phyloP scores from a whole-genome alignment of 2,797 vertebrate genomes.

The Lepus oiostolus region DNA sequence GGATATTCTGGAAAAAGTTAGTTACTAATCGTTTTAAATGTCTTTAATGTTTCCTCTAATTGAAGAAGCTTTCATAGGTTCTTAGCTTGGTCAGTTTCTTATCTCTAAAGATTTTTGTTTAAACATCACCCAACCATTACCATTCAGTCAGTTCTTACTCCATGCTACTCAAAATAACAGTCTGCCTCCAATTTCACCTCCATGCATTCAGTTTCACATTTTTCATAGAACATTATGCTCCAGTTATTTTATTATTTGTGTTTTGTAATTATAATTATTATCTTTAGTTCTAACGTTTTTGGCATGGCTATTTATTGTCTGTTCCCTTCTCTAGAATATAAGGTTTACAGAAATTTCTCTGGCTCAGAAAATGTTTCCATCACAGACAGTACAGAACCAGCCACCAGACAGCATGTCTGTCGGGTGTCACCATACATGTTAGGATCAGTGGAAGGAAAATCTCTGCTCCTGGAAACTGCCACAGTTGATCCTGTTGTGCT shows the following conservation, averaged over 20 bases:
- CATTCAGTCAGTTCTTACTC: neutral
- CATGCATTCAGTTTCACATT: neutral
- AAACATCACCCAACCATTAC: neutral
- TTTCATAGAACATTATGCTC: neutral
- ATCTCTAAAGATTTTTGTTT: neutral
- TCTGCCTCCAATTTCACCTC: neutral
- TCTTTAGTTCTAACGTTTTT: neutral
- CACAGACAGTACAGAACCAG: neutral
- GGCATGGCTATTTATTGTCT: neutral
- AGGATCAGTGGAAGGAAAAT: neutral
- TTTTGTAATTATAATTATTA: neutral
- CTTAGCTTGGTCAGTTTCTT: neutral
- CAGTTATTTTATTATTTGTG: neutral
- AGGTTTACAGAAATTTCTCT: neutral
- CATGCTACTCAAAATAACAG: neutral
- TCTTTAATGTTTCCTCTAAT: neutral
- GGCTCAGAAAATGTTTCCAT: neutral
- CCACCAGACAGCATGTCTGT: fast-evolving
- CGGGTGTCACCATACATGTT: neutral
- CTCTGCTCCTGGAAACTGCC: fast-evolving
- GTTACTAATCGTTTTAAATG: neutral
- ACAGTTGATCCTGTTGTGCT: neutral
- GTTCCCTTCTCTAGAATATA: neutral
- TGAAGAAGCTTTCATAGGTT: neutral
- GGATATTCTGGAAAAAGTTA: neutral